Evolutionary conservation across 1,140 invertebrate genomes (phyloP).

Genomic region (Drosophila prosaltans): DNA sequence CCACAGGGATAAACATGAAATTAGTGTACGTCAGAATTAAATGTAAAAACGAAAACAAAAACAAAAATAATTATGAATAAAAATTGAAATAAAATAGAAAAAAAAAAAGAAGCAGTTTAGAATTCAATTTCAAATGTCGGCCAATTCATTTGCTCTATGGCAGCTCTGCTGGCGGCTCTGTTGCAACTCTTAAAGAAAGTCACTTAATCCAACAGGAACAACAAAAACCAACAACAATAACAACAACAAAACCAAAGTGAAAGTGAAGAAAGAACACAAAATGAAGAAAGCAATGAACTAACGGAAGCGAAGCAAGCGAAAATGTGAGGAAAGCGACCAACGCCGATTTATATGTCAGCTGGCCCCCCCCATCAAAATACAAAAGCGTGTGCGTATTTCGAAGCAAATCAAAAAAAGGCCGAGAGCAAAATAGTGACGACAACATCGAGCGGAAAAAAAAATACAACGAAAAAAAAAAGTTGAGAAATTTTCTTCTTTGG

Average conservation of each 20-base stretch:
- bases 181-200: constrained; percentile 39
- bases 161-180: constrained; percentile 20
- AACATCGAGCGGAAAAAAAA: too few relatives aligned
- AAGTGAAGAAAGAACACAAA: background rate
- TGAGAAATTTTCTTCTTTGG: background rate
- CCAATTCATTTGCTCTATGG: constrained; percentile 20
- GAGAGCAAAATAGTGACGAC: too few relatives aligned
- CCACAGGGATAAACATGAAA: constrained; percentile 22
- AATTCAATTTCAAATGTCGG: too few relatives aligned
- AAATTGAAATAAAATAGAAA: constrained; percentile 44
- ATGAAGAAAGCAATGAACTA: background rate
- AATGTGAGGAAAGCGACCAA: constrained; percentile 46
- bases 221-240: background rate
- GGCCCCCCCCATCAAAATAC: constrained; percentile 25
- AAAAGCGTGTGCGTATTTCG: constrained; percentile 24
- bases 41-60: constrained; percentile 60
- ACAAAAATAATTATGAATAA: background rate
- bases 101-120: constrained; percentile 24
- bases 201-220: too few relatives aligned
- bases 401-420: too few relatives aligned
- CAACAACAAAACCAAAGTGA: constrained; percentile 4
- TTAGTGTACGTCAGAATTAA: constrained; percentile 78
- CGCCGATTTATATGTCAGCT: constrained; percentile 72
- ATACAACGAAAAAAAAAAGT: constrained; percentile 23
- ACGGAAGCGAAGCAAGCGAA: constrained; percentile 23